These are phyloP conservation scores for Platygyra sinensis DNA, from an alignment of 64 coral and sea anemone species.

Conservation along the genomic window DNA sequence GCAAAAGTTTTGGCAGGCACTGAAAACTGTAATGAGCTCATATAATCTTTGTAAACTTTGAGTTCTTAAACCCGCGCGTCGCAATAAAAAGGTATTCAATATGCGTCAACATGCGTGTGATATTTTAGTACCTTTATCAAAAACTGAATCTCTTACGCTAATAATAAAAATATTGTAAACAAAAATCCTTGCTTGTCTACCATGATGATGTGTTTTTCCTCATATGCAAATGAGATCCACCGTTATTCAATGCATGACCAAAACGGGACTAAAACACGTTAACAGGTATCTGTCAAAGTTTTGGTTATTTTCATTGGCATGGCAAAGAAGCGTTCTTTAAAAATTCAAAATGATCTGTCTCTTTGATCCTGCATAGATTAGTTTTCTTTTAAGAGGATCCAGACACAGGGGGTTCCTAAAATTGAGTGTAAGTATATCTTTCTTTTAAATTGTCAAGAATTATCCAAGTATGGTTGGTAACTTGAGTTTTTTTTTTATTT, in stretches of 20 bases:
- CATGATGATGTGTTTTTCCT: background rate
- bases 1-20: too few relatives aligned
- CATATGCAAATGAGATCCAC: background rate
- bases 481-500: background rate
- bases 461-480: background rate
- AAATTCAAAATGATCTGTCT: conserved; percentile 1
- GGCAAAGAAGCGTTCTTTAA: background rate
- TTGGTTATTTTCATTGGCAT: background rate
- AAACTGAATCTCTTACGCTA: too few relatives aligned
- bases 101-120: too few relatives aligned
- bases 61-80: too few relatives aligned
- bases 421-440: conserved; percentile 10
- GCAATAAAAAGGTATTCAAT: too few relatives aligned
- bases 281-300: conserved; percentile 27
- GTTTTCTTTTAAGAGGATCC: background rate
- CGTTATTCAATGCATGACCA: background rate
- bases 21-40: too few relatives aligned
- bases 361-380: background rate
- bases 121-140: too few relatives aligned
- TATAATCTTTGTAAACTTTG: too few relatives aligned
- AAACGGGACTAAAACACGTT: background rate
- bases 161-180: too few relatives aligned
- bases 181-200: too few relatives aligned
- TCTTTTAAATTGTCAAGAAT: background rate
- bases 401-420: background rate